A percentile compares a stretch with the other conserved stretches of the same genome.
These are phyloP conservation scores for Petrosia ficiformis DNA, from an alignment of 37 sponge, comb jelly and placozoan species.

Conservation along the genomic window DNA sequence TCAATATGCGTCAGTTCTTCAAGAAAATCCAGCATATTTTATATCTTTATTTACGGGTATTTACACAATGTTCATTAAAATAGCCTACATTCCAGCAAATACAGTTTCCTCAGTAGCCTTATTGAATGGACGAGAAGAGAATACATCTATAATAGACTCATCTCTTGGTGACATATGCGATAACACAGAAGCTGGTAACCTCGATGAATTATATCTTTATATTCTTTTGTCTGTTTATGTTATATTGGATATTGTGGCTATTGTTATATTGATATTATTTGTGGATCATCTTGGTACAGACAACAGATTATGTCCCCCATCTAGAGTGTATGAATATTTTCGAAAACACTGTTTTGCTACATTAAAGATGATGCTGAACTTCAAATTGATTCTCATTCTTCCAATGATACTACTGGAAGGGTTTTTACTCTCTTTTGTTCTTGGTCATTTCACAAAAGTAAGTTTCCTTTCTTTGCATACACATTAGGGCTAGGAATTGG, in stretches of 20 bases:
- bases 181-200: not conserved
- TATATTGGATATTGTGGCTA: not conserved
- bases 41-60: conserved; percentile 23
- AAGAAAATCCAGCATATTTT: not conserved
- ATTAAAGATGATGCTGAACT: not conserved
- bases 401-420: not conserved
- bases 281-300: not conserved
- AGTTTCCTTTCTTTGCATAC: too few species aligned
- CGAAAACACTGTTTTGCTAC: too few species aligned
- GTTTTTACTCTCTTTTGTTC: not conserved
- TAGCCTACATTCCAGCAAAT: conserved; percentile 29
- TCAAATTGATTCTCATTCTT: not conserved
- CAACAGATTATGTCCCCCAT: too few species aligned
- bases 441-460: not conserved
- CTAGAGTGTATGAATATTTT: too few species aligned
- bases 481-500: too few species aligned
- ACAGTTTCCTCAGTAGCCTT: conserved; percentile 32
- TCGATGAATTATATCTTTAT: not conserved
- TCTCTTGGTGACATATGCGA: not conserved
- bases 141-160: too few species aligned
- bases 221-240: not conserved
- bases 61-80: conserved; percentile 16
- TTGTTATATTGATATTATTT: not conserved
- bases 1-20: conserved; percentile 4
- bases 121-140: not conserved